Base-by-base conservation (phyloP, 2,888 invertebrate genomes). In the Plebejus melissa region DNA sequence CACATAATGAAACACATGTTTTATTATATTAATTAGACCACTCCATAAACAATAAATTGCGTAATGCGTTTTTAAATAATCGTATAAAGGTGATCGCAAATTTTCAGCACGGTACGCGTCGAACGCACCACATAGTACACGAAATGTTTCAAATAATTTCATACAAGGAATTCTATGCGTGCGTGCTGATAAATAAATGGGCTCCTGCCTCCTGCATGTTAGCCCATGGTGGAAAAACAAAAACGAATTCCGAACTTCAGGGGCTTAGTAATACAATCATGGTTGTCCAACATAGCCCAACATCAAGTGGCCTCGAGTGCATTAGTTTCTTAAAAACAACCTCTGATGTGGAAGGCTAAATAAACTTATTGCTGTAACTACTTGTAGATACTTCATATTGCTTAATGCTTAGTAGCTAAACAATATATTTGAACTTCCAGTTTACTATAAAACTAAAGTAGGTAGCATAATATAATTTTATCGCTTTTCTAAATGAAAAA, bases 11-110 rank as follows among this genome's bases (percentile, higher is more conserved):
- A 84, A 84, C 83, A 84, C 82, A 81, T 82, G 80, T 79, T 82
- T 81, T 82, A 82, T 82, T 82, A 76, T 78, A 80, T 80, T 80
- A 80, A 80, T 89, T 87, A 90, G 81, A 89, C 81, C 89, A 89
- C 85, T 88, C 87, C 86, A 83, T 89, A 89, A 88, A 84, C 86
- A 88, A 86, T 85, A 86, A 87, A 90, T 87, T 87, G 88, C 83
- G 81, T 81, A 86, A 86, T 84, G 83, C 85, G 83, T 85, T 84
- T 82, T 87, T 86, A 87, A 86, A 87, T 85, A 86, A 83, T 84
- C 75, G 80, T 84, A 87, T 70, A 71, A 71, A 11, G 13, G 13
- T 50, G 38, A 41, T 41, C 6, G 9, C 41, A 41, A 0, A 41
- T 41, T 41, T 41, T 9, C 46, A 46, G 9, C 46, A 11, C 46